Percentiles rank a stretch among this genome's conserved stretches.
Conservation (phyloP, 1,140 invertebrate species). For the Agraylea sexmaculata region DNA sequence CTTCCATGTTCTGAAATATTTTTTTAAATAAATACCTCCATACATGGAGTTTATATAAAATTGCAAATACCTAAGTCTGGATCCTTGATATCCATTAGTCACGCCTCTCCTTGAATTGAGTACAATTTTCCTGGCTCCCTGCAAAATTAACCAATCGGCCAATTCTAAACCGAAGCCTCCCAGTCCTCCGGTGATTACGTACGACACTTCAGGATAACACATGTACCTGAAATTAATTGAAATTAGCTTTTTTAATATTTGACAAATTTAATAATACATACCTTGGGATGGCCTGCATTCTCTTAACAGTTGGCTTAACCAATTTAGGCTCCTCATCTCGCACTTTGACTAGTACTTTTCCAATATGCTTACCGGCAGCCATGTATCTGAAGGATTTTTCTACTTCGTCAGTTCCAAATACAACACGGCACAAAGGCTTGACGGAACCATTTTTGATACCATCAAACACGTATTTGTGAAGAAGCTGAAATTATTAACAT, state of each 20-base stretch:
- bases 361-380: conserved; percentile 78
- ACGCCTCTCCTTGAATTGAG: conserved; percentile 59
- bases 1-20: conserved; percentile 53
- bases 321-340: conserved; percentile 40
- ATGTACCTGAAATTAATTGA: not conserved
- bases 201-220: conserved; percentile 21
- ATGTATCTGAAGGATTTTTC: conserved; percentile 63
- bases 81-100: conserved; percentile 55
- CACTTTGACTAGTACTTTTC: conserved; percentile 70
- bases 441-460: conserved; percentile 56
- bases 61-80: conserved; percentile 23
- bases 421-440: conserved; percentile 45
- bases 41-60: no score
- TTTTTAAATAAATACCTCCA: no score
- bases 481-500: conserved; percentile 22
- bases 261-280: conserved; percentile 1
- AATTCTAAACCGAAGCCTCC: conserved; percentile 76
- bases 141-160: conserved; percentile 58
- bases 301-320: conserved; percentile 23
- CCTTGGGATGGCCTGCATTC: conserved; percentile 40
- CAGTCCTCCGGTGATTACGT: conserved; percentile 52
- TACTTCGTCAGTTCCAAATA: conserved; percentile 48
- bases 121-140: conserved; percentile 55
- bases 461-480: conserved; percentile 42
- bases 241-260: conserved; percentile 3